These are phyloP conservation scores for Oxytorus armatus DNA, from an alignment of 2,888 invertebrate species.

Conservation along the genomic window DNA sequence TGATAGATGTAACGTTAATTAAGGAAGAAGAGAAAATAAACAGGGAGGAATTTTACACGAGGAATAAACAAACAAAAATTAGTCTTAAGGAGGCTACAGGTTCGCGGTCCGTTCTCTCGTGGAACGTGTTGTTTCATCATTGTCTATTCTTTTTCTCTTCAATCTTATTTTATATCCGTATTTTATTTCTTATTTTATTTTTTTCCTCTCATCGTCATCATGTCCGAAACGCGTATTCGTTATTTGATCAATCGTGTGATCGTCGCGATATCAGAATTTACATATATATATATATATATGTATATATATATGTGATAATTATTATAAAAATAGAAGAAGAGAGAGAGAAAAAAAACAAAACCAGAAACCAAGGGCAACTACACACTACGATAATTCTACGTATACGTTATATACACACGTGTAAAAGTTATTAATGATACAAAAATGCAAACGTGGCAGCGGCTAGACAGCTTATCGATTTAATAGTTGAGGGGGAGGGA, in stretches of 20 bases:
- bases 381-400: constrained; percentile 57
- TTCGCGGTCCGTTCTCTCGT: constrained; percentile 62
- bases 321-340: constrained; percentile 1
- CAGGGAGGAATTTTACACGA: constrained; percentile 57
- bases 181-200: constrained; percentile 34
- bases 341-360: constrained; percentile 37
- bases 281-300: constrained; percentile 1
- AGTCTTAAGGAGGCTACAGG: constrained; percentile 64
- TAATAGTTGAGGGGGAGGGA: too few relatives aligned
- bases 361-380: constrained; percentile 65
- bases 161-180: constrained; percentile 23
- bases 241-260: constrained; percentile 46
- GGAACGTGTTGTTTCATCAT: constrained; percentile 5
- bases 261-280: constrained; percentile 50
- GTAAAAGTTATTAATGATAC: constrained; percentile 41
- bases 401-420: constrained; percentile 38
- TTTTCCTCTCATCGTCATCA: constrained; percentile 59
- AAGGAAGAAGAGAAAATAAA: constrained; percentile 9
- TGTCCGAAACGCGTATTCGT: constrained; percentile 63
- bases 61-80: constrained; percentile 50
- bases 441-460: constrained; percentile 75
- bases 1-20: constrained; percentile 9
- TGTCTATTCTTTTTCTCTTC: constrained; percentile 33
- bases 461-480: constrained; percentile 81
- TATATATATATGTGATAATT: not conserved